These are phyloP conservation scores for Oryzias javanicus DNA, from an alignment of 2,113 vertebrate genomes.

Conservation along the genomic window DNA sequence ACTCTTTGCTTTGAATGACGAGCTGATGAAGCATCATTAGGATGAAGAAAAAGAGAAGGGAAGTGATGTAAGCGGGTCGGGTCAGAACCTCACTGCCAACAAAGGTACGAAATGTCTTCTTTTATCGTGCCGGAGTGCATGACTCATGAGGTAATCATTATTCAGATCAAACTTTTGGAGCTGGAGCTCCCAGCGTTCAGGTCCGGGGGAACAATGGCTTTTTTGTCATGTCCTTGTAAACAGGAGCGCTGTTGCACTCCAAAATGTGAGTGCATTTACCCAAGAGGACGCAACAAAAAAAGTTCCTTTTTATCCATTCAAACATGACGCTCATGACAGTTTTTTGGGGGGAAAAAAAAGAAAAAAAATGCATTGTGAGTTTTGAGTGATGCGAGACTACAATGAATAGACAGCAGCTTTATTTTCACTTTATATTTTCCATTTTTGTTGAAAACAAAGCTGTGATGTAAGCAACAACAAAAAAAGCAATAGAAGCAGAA, in stretches of 20 bases:
- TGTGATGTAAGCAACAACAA: too few relatives aligned
- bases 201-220: slow-evolving; percentile 1
- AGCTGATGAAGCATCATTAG: not conserved
- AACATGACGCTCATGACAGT: too few relatives aligned
- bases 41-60: not conserved
- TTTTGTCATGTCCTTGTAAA: slow-evolving; percentile 1
- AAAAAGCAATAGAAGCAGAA: too few relatives aligned
- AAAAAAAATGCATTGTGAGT: too few relatives aligned
- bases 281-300: too few relatives aligned
- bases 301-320: too few relatives aligned
- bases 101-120: not conserved
- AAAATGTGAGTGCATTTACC: slow-evolving; percentile 1
- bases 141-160: slow-evolving; percentile 8
- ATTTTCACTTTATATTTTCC: too few relatives aligned
- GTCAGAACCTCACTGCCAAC: not conserved
- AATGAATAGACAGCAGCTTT: too few relatives aligned
- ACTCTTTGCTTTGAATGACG: not conserved
- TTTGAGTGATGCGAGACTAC: too few relatives aligned
- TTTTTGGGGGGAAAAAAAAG: too few relatives aligned
- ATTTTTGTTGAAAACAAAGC: too few relatives aligned
- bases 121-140: not conserved
- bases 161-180: slow-evolving; percentile 2
- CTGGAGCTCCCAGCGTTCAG: not conserved
- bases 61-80: not conserved
- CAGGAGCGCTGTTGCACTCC: not conserved